Conservation (phyloP, 2,113 vertebrate genomes). For the Cettia cetti region DNA sequence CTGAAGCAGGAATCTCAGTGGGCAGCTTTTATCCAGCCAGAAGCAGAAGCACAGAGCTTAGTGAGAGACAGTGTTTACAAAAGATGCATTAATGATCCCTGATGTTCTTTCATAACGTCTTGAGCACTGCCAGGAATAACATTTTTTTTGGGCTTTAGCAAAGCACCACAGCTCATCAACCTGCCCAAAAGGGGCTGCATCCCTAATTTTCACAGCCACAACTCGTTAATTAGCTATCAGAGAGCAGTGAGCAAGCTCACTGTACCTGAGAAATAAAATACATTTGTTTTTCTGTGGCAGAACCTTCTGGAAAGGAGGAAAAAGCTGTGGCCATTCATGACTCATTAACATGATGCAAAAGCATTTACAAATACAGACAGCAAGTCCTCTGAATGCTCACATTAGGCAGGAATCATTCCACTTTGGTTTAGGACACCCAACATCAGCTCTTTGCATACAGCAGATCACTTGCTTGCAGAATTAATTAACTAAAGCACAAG, state of each 20-base stretch:
- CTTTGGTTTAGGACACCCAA: background rate
- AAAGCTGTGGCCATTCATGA: background rate
- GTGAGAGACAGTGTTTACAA: background rate
- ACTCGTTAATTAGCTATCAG: background rate
- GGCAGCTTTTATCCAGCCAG: background rate
- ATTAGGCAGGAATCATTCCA: background rate
- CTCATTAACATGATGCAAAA: background rate
- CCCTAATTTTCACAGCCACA: background rate
- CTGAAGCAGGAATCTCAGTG: background rate
- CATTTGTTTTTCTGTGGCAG: background rate
- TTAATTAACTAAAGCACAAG: background rate
- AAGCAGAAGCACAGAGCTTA: background rate
- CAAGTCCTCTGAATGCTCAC: background rate
- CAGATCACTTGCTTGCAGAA: background rate
- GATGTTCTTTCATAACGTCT: background rate
- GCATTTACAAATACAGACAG: background rate
- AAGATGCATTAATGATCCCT: background rate
- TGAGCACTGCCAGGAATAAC: background rate
- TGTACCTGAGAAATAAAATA: background rate
- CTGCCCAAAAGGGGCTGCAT: background rate
- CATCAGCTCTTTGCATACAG: background rate
- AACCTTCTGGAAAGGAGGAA: background rate
- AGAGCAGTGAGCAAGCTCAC: background rate
- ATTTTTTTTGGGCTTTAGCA: background rate
- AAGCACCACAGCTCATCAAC: background rate